Base-by-base conservation (phyloP, 2,888 invertebrate species). In the Tuta absoluta region DNA sequence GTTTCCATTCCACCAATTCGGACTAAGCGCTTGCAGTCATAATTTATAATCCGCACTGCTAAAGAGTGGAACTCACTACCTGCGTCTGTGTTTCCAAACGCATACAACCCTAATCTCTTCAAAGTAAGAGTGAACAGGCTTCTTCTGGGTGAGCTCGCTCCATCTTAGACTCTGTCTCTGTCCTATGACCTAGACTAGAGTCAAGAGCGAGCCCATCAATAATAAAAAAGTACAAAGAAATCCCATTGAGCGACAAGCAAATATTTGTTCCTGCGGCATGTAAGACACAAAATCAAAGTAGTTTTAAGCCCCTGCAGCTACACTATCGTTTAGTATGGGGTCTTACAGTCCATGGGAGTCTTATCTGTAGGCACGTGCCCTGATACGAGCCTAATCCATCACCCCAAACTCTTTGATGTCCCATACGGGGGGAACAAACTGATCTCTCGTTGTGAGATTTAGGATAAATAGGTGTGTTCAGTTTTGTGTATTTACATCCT, bases 391-490 rank as follows among this genome's bases (percentile, higher is more conserved):
- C 77, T 85, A 86, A 87, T 89, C 87, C 84, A 84, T 87, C 87
- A 85, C 85, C 86, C 87, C 74, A 61, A 82, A 84, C 84, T 86
- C 86, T 88, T 88, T 89, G 87, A 88, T 83, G 84, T 84, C 74
- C 70, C 76, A 76, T 76, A 82, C 81, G 80, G 79, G 68, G 67
- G 65, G 71, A 69, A 65, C 73, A 72, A 66, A 72, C 72, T 73
- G 41, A 49, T 62, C 17, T 63, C 64, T 63, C 63, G 62, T 65
- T 67, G 67, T 33, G 67, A 63, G 33, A 49, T 57, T 56, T 56
- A 19, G 56, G 7, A 41, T n/a, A n/a, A n/a, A n/a, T 38, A 59
- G 38, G 23, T 23, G 8, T 23, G 33, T 8, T 33, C 56, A 33
- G 33, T 24, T 56, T 56, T 41, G 11, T 24, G 24, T 61, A 10